phyloP scores from a whole-genome alignment of 1,140 invertebrate species.

The Anthonomus grandis region DNA sequence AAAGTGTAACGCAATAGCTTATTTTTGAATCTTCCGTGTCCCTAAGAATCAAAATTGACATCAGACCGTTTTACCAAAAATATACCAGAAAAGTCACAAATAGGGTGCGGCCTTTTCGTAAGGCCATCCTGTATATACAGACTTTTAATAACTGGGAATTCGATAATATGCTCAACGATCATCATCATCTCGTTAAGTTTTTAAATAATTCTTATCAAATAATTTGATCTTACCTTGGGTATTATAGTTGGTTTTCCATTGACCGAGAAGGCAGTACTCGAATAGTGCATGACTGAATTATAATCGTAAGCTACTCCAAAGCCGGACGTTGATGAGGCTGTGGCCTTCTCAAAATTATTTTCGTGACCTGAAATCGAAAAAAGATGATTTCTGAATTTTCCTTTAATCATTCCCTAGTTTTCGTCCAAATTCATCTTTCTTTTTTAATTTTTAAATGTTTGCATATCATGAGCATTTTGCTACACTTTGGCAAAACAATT shows the following conservation, averaged over 20 bases:
- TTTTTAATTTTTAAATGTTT: background rate
- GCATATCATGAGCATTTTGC: background rate
- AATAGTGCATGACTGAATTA: conserved; percentile 83
- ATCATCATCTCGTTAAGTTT: background rate
- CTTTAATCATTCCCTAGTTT: too few relatives aligned
- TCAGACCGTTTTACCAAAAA: too few relatives aligned
- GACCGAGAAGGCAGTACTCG: conserved; percentile 68
- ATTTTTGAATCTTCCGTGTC: too few relatives aligned
- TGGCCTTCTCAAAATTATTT: conserved; percentile 68
- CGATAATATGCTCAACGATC: background rate
- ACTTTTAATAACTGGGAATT: background rate
- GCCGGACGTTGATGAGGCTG: conserved; percentile 52
- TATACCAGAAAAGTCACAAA: too few relatives aligned
- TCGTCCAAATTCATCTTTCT: too few relatives aligned
- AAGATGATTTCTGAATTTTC: too few relatives aligned
- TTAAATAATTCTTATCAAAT: background rate
- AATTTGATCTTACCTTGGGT: conserved; percentile 60
- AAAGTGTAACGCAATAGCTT: too few relatives aligned
- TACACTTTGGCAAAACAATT: too few relatives aligned
- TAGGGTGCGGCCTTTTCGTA: too few relatives aligned
- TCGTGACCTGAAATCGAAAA: conserved; percentile 53
- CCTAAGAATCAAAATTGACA: too few relatives aligned
- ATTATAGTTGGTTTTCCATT: conserved; percentile 70
- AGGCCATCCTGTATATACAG: too few relatives aligned
- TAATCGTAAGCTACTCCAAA: conserved; percentile 75